Evolutionary conservation across 2,888 invertebrate genomes (phyloP).

Genomic region (Agrotis clavis): DNA sequence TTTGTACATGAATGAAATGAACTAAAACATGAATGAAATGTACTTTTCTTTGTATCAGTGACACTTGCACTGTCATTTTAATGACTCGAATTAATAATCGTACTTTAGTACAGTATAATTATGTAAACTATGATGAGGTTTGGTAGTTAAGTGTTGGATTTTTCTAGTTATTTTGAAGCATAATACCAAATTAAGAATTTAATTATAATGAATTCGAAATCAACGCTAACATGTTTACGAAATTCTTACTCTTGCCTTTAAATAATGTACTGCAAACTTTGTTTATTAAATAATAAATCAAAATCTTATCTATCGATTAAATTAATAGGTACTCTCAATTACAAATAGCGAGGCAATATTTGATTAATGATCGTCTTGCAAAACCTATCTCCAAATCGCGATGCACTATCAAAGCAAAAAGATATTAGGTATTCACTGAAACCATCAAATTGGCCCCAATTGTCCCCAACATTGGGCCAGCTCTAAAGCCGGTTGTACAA

Average conservation of each 20-base stretch:
- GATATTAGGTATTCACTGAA: constrained; percentile 10
- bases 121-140: too few relatives aligned
- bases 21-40: too few relatives aligned
- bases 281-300: not conserved
- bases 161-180: not conserved
- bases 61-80: too few relatives aligned
- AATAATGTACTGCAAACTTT: not conserved
- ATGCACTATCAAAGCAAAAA: constrained; percentile 29
- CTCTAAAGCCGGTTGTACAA: constrained; percentile 61
- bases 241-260: not conserved
- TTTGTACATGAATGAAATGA: too few relatives aligned
- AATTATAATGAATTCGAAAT: not conserved
- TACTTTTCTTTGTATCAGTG: too few relatives aligned
- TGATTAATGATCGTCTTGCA: constrained; percentile 16
- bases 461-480: constrained; percentile 56
- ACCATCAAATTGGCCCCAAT: constrained; percentile 43
- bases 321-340: constrained; percentile 3
- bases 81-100: too few relatives aligned
- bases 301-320: not conserved
- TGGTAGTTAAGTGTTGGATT: not conserved
- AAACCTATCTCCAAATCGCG: constrained; percentile 4
- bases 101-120: too few relatives aligned
- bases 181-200: not conserved
- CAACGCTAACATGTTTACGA: not conserved
- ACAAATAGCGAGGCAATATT: not conserved